Base-by-base conservation (phyloP, 2,113 vertebrate species). In the Odocoileus virginianus region DNA sequence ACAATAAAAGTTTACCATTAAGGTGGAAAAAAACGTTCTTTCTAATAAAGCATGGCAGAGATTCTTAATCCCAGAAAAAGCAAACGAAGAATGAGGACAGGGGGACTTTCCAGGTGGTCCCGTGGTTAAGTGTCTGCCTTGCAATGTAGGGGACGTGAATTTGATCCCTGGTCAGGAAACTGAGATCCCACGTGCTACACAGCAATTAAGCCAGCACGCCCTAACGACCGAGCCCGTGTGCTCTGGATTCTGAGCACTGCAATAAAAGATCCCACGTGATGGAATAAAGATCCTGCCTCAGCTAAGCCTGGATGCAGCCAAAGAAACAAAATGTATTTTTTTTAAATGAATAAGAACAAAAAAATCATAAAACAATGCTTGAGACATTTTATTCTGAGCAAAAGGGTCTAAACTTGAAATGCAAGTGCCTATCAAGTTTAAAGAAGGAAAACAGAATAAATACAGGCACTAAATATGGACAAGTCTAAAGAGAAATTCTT, bases 61-160 rank as follows among this genome's bases (percentile, higher is more conserved):
- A 74, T 43, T 74, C 71, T 74, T 6, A 74, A 74, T 74, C 11
- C 71, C 36, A 43, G 36, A 43, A 43, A 74, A 74, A 74, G 71
- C 11, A 43, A 43, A 40, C 7, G 13, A 74, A 43, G 36, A 74
- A 43, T 14, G 6, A 74, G 11, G 11, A 3, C 71, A 40, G 6
- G 3, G 17, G 64, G 10, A 71, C n/a, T 71, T 71, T 23, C 19
- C 64, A 71, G 64, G 64, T 71, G 64, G 36, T 71, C 19, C n/a
- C 1, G 0, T 36, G n/a, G 64, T 36, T 71, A 23, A 71, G 64
- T 36, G 36, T 23, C 5, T 1, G 0, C 67, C n/a, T 71, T 71
- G n/a, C 67, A 23, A 40, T 11, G 5, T 12, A 40, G 67, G 19
- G 10, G 67, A 71, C 67, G 3, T 71, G 67, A 71, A 71, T 71